phyloP scores from a whole-genome alignment of 1,140 invertebrate genomes.

The Listronotus bonariensis region DNA sequence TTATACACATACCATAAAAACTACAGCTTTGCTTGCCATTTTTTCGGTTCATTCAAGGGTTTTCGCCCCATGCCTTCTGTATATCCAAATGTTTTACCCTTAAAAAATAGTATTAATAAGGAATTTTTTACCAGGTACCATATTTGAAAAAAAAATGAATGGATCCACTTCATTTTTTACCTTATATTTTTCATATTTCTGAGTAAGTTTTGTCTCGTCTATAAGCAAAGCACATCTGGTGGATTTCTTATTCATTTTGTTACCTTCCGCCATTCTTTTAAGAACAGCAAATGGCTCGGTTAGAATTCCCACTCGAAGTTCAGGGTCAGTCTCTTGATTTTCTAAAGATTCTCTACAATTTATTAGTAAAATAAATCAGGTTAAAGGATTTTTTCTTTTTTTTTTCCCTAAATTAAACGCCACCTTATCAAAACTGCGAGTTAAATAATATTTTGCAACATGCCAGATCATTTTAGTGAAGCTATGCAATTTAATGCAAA shows the following conservation, averaged over 20 bases:
- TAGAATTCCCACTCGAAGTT: background rate
- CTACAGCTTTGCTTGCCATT: constrained; percentile 22
- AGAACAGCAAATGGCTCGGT: background rate
- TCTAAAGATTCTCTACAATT: no score
- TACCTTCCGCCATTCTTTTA: background rate
- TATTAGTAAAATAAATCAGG: no score
- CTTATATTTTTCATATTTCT: constrained; percentile 17
- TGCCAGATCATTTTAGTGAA: no score
- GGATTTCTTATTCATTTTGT: constrained; percentile 4
- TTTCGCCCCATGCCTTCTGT: constrained; percentile 11
- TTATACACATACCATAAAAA: constrained; percentile 15
- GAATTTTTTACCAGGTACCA: no score
- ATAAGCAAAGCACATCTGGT: constrained; percentile 15
- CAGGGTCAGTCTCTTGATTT: background rate
- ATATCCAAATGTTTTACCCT: constrained; percentile 25
- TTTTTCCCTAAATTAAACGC: no score
- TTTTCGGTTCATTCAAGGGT: constrained; percentile 7
- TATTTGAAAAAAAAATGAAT: no score
- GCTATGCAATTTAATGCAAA: no score
- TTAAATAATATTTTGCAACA: no score
- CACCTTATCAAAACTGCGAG: no score
- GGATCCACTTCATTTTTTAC: background rate
- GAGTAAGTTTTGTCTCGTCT: constrained; percentile 4
- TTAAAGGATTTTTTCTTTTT: no score
- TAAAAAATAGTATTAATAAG: no score